These are phyloP conservation scores for Sceliomorpha sp. DNA, from an alignment of 2,888 invertebrate species.

Conservation along the genomic window DNA sequence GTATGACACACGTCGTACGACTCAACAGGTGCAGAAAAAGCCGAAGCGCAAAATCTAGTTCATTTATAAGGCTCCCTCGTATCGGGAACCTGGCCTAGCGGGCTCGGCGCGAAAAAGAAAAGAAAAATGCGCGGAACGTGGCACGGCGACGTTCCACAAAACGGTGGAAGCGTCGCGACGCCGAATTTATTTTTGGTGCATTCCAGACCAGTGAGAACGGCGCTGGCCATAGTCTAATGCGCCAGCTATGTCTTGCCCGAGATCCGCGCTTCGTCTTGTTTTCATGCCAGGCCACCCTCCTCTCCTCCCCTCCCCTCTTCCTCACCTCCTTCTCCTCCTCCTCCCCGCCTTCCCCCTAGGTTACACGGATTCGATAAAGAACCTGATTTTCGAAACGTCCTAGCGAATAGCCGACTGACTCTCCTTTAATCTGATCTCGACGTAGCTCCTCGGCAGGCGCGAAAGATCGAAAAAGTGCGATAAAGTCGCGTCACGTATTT, in stretches of 20 bases:
- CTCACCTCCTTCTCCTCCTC: no score
- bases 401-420: no score
- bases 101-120: background rate
- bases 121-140: constrained; percentile 42
- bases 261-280: constrained; percentile 20
- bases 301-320: background rate
- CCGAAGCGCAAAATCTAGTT: background rate
- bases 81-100: no score
- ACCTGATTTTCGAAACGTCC: no score
- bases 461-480: no score
- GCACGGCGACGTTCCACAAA: constrained; percentile 48
- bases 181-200: constrained; percentile 56
- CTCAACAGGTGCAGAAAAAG: background rate
- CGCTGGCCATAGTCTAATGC: constrained; percentile 22
- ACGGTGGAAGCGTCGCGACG: constrained; percentile 56
- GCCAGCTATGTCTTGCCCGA: constrained; percentile 21
- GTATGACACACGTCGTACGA: no score
- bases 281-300: constrained; percentile 19
- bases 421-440: no score
- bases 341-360: no score
- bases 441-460: no score
- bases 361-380: no score
- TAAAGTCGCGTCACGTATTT: no score
- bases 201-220: constrained; percentile 49
- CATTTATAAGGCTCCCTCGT: background rate